Conservation (phyloP, 1,140 invertebrate genomes). For the Hycleus phaleratus region DNA sequence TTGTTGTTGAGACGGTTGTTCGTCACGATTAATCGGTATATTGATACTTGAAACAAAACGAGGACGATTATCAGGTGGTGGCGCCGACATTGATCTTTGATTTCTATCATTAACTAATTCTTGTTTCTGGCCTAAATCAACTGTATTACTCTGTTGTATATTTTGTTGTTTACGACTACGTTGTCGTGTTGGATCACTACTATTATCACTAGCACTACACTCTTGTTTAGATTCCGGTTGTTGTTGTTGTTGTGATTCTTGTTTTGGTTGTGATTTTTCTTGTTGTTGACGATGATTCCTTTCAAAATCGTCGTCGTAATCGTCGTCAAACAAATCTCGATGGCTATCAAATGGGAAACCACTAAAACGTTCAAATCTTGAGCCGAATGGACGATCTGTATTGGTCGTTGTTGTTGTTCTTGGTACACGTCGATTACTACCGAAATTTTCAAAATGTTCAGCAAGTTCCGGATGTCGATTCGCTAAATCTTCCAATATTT, state of each 20-base stretch:
- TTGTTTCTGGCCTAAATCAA: constrained; percentile 65
- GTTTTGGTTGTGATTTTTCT: not conserved
- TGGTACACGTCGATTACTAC: constrained; percentile 40
- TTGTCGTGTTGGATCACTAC: constrained; percentile 16
- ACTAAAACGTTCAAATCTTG: constrained; percentile 39
- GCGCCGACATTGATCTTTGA: constrained; percentile 63
- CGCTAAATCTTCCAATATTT: constrained; percentile 51
- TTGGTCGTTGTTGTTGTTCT: constrained; percentile 37
- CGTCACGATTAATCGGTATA: constrained; percentile 43
- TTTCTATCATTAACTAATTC: constrained; percentile 49
- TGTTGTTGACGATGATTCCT: not conserved
- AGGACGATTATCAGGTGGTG: constrained; percentile 48
- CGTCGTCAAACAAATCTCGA: constrained; percentile 38
- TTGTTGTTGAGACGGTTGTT: constrained; percentile 29
- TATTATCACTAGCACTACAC: not conserved
- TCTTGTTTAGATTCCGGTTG: constrained; percentile 8
- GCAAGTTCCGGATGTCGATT: constrained; percentile 54
- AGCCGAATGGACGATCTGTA: constrained; percentile 43
- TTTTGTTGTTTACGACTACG: constrained; percentile 30
- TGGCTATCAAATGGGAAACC: constrained; percentile 49
- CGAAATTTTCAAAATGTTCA: constrained; percentile 46
- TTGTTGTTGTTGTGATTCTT: constrained; percentile 15
- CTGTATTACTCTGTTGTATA: constrained; percentile 65
- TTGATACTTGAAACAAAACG: constrained; percentile 50
- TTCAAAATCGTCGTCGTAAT: not conserved